phyloP scores from a whole-genome alignment of 2,113 vertebrate genomes.

The Dipodomys stephensi region DNA sequence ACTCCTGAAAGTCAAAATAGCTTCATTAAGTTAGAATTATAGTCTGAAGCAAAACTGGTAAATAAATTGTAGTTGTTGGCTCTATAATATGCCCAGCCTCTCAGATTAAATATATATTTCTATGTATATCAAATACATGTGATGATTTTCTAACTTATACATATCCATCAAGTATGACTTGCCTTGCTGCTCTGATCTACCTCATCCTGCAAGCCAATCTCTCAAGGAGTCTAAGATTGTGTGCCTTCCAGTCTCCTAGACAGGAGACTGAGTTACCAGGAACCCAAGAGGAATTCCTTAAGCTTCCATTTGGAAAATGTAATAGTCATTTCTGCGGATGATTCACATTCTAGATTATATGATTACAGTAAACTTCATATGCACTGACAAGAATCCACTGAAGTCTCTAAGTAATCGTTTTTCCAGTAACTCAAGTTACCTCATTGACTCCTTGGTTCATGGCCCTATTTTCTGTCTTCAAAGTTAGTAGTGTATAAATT shows the following conservation, averaged over 20 bases:
- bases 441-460: neutral
- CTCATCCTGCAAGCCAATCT: neutral
- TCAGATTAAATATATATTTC: neutral
- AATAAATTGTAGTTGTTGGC: neutral
- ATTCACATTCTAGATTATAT: neutral
- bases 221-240: too few species aligned
- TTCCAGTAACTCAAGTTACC: neutral
- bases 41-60: neutral
- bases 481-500: neutral
- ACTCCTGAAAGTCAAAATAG: neutral
- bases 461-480: neutral
- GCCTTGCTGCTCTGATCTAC: neutral
- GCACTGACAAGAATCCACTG: neutral
- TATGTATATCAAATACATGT: neutral
- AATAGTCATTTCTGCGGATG: neutral
- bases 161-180: neutral
- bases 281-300: neutral
- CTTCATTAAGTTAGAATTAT: neutral
- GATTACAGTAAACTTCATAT: neutral
- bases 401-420: too few species aligned
- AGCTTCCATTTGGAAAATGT: neutral
- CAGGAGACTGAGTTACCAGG: neutral
- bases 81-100: neutral
- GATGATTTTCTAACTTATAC: neutral
- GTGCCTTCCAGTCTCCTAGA: neutral